phyloP scores from a whole-genome alignment of 2,888 invertebrate species.

The Halictus quadricinctus region DNA sequence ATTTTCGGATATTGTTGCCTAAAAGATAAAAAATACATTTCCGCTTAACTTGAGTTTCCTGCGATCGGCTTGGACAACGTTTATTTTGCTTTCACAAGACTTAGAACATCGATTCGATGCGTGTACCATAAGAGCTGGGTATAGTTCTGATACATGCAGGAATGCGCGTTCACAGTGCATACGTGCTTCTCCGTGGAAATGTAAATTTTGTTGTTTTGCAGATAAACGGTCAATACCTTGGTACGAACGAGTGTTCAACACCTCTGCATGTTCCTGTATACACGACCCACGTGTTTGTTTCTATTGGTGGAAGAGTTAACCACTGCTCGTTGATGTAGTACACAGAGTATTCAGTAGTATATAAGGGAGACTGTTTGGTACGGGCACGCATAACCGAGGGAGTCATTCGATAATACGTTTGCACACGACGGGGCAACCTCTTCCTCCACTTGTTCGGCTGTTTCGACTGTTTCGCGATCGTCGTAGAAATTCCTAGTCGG shows the following conservation, averaged over 20 bases:
- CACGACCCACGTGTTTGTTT: slow-evolving; percentile 64
- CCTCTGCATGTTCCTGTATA: neutral
- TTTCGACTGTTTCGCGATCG: neutral
- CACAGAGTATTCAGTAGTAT: slow-evolving; percentile 69
- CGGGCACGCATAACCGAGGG: slow-evolving; percentile 62
- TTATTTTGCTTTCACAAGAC: neutral
- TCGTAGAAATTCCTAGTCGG: neutral
- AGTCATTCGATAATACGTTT: slow-evolving; percentile 61
- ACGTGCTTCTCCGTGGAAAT: neutral
- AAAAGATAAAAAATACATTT: neutral
- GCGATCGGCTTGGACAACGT: neutral
- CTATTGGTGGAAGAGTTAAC: slow-evolving; percentile 72
- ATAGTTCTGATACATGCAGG: neutral
- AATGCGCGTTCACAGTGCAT: neutral
- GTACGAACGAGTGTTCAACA: neutral
- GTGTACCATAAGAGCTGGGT: neutral
- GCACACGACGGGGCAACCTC: slow-evolving; percentile 35
- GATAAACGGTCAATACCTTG: neutral
- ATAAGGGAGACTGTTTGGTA: slow-evolving; percentile 74
- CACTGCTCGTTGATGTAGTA: slow-evolving; percentile 64
- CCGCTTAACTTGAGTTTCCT: neutral
- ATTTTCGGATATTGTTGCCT: neutral
- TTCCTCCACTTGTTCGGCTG: slow-evolving; percentile 14
- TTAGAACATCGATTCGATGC: neutral
- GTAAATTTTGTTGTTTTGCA: slow-evolving; percentile 23